These are phyloP conservation scores for Grallaria varia DNA, from an alignment of 2,113 vertebrate species.

Conservation along the genomic window DNA sequence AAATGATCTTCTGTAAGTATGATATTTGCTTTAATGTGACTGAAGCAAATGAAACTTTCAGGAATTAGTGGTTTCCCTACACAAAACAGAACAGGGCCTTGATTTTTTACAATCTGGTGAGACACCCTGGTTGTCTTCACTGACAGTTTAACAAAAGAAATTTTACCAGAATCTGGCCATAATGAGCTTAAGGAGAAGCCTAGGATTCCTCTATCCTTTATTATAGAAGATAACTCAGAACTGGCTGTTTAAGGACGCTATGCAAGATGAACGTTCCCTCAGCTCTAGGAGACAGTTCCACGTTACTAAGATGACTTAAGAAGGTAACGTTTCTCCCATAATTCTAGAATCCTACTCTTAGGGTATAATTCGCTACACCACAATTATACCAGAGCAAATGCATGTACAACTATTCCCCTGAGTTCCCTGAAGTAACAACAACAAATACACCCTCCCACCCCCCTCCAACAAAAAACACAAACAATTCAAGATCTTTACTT, in stretches of 20 bases:
- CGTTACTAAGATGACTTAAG: background rate
- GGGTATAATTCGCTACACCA: background rate
- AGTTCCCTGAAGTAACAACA: background rate
- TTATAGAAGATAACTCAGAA: background rate
- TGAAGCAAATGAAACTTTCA: background rate
- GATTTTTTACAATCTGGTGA: background rate
- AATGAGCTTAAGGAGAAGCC: background rate
- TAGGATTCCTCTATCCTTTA: background rate
- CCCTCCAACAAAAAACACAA: background rate
- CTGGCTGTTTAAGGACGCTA: background rate
- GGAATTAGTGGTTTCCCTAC: background rate
- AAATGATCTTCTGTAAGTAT: background rate
- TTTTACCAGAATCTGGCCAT: background rate
- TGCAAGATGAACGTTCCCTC: background rate
- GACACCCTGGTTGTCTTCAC: background rate
- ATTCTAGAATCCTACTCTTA: background rate
- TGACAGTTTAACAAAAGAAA: background rate
- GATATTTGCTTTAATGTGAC: background rate
- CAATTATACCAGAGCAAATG: background rate
- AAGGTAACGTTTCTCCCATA: background rate
- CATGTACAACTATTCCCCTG: background rate
- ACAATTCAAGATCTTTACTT: background rate
- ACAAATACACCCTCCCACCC: rapidly evolving
- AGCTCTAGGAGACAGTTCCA: background rate
- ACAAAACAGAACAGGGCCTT: background rate